These are phyloP conservation scores for Mormyrops boulengeri DNA, from an alignment of 2,797 vertebrate species.

Conservation along the genomic window DNA sequence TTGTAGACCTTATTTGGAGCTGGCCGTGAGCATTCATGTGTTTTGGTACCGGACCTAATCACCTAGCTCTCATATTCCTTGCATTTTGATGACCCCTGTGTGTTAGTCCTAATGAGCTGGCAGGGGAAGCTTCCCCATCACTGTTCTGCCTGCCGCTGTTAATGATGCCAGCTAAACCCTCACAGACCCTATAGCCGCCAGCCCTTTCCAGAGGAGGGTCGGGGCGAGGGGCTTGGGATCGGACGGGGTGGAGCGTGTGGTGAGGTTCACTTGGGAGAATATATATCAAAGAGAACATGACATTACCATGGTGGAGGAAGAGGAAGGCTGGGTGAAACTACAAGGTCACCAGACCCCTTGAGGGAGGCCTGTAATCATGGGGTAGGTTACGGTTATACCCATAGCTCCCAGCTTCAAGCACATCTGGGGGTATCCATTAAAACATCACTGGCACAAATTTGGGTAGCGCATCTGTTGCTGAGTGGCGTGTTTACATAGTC, in stretches of 20 bases:
- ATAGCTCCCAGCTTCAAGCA: background rate
- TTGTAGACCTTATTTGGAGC: background rate
- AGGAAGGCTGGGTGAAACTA: background rate
- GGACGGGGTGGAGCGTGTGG: background rate
- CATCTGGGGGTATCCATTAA: background rate
- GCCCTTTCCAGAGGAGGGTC: background rate
- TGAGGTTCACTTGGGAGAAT: background rate
- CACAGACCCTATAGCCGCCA: background rate
- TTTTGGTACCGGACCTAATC: background rate
- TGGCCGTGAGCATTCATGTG: background rate
- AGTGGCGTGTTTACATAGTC: background rate
- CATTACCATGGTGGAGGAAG: background rate
- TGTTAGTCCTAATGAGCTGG: background rate
- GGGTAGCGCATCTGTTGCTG: background rate
- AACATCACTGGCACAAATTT: background rate
- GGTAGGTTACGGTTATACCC: background rate
- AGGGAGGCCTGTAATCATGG: background rate
- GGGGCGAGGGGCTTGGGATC: background rate
- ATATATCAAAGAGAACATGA: background rate
- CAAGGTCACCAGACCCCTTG: background rate
- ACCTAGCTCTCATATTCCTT: background rate
- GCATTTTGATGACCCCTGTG: conserved; percentile 9
- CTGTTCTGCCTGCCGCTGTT: background rate
- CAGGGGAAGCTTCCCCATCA: background rate
- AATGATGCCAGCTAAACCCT: background rate